Evolutionary conservation across 2,888 invertebrate species (phyloP).

Genomic region (Drosophila antonietae): DNA sequence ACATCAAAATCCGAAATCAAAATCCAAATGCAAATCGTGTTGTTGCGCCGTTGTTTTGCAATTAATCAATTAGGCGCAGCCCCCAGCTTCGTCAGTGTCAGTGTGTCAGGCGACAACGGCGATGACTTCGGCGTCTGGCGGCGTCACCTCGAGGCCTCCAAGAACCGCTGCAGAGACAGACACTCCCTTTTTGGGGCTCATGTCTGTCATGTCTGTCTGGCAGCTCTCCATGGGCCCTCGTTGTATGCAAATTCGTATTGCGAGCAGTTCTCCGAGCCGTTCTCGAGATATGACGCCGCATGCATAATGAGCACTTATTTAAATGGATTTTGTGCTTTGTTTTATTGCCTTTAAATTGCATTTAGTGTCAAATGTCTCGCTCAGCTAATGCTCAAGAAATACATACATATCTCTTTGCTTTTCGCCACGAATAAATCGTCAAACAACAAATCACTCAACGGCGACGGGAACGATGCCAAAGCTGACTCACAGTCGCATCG

Average conservation of each 20-base stretch:
- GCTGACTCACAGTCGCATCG: conserved; percentile 52
- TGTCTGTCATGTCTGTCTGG: conserved; percentile 21
- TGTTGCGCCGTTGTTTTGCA: conserved; percentile 76
- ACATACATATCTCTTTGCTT: conserved; percentile 23
- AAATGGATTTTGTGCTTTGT: conserved; percentile 71
- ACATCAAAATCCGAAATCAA: conserved; percentile 33
- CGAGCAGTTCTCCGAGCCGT: conserved; percentile 63
- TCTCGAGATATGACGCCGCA: conserved; percentile 78
- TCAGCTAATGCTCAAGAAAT: conserved; percentile 52
- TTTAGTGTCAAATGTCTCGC: conserved; percentile 76
- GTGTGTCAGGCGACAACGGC: conserved; percentile 62
- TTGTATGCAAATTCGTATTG: conserved; percentile 65
- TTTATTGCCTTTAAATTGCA: conserved; percentile 78
- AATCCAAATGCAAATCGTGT: conserved; percentile 79
- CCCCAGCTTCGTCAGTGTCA: conserved; percentile 73
- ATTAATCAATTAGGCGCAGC: conserved; percentile 77
- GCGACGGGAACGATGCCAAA: conserved; percentile 55
- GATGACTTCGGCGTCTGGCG: conserved; percentile 40
- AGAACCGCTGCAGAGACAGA: conserved; percentile 58
- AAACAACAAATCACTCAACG: conserved; percentile 70
- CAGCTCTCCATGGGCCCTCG: conserved; percentile 19
- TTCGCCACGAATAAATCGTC: conserved; percentile 62
- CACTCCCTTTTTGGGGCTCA: conserved; percentile 65
- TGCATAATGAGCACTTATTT: conserved; percentile 77
- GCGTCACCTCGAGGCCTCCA: conserved; percentile 73